phyloP scores from a whole-genome alignment of 2,797 vertebrate species.

The Cyprinella venusta region DNA sequence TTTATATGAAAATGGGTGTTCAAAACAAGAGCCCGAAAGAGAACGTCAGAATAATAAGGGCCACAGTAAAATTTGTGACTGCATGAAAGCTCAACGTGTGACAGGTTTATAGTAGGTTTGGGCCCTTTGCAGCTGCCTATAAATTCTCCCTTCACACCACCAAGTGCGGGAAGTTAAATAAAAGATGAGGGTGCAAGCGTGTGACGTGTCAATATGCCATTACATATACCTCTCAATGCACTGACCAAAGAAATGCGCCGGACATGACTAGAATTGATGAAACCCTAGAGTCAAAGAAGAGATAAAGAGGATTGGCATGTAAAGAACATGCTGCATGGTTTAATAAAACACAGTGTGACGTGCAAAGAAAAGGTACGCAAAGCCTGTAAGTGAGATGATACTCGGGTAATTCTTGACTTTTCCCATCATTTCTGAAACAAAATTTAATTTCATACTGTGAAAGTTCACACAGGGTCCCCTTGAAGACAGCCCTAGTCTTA shows the following conservation, averaged over 20 bases:
- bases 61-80: slow-evolving; percentile 52
- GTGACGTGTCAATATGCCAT: slow-evolving; percentile 55
- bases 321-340: neutral
- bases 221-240: slow-evolving; percentile 23
- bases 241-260: slow-evolving; percentile 23
- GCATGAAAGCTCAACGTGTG: slow-evolving; percentile 54
- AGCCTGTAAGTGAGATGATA: neutral
- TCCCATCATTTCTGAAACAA: neutral
- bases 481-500: slow-evolving; percentile 10
- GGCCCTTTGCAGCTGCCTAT: slow-evolving; percentile 56
- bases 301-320: neutral
- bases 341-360: neutral
- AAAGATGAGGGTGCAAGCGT: slow-evolving; percentile 63
- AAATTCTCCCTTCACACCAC: slow-evolving; percentile 42
- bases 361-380: slow-evolving; percentile 4
- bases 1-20: slow-evolving; percentile 51
- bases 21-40: neutral
- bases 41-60: slow-evolving; percentile 34
- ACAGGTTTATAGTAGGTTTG: slow-evolving; percentile 60
- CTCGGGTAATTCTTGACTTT: neutral
- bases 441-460: neutral
- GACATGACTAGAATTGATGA: slow-evolving; percentile 33
- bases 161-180: slow-evolving; percentile 57
- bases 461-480: neutral
- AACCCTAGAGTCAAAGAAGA: neutral